A percentile compares a stretch with the other conserved stretches of the same genome.
These are phyloP conservation scores for Ctenodactylus gundi DNA, from an alignment of 2,113 vertebrate genomes.

Conservation along the genomic window DNA sequence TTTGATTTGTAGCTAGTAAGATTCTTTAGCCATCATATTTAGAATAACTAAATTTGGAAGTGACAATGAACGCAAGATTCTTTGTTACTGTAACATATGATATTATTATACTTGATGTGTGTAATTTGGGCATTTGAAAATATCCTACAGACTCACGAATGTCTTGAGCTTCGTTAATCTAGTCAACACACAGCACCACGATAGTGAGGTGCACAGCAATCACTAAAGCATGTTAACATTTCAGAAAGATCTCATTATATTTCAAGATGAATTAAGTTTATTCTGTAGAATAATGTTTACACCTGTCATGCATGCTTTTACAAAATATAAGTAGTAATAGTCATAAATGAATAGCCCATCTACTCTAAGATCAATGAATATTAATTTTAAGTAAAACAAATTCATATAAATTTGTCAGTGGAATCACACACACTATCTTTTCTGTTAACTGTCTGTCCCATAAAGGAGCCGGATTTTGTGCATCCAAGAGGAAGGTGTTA, in stretches of 20 bases:
- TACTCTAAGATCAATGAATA: not conserved
- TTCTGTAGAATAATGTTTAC: too few relatives aligned
- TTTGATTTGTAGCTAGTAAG: conserved; percentile 19
- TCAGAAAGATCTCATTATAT: too few relatives aligned
- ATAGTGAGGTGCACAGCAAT: not conserved
- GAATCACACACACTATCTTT: not conserved
- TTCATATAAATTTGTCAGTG: not conserved
- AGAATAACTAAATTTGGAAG: conserved; percentile 64
- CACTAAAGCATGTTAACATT: not conserved
- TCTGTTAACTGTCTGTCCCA: not conserved
- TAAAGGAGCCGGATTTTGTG: not conserved
- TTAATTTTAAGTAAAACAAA: not conserved
- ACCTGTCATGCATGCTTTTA: not conserved
- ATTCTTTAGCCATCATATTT: conserved; percentile 52
- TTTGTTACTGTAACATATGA: conserved; percentile 53
- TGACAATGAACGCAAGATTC: conserved; percentile 34
- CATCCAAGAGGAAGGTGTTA: not conserved
- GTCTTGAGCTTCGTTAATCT: conserved; percentile 60
- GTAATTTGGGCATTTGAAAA: not conserved
- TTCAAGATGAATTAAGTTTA: too few relatives aligned
- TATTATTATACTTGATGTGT: conserved; percentile 44
- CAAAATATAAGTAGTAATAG: not conserved
- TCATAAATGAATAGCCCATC: not conserved
- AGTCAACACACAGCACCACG: not conserved
- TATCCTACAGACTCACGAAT: conserved; percentile 44